Base-by-base conservation (phyloP, 2,888 invertebrate genomes). In the Stenotaenia linearis region DNA sequence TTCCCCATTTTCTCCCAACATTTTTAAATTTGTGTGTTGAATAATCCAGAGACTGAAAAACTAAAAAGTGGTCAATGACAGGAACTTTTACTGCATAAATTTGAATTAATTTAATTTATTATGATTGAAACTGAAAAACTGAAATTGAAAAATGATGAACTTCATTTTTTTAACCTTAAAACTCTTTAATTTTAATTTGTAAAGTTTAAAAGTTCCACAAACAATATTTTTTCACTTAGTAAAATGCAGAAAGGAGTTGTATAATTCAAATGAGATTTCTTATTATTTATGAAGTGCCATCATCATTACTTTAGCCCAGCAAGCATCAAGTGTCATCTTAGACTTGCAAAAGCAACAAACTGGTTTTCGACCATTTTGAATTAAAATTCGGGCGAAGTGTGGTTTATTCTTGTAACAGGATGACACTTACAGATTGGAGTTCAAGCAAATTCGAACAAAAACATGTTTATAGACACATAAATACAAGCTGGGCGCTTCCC, bases 271-370 rank as follows among this genome's bases (percentile, higher is more conserved):
- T 69, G 69, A 9, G 69, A 15, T 69, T 69, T n/a, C 25, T n/a
- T 12, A 15, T 69, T 28, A 69, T 69, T 69, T 69, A 69, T 69
- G 69, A 69, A 69, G 69, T 69, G 69, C 69, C 69, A 69, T 69
- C 69, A 69, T 28, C 69, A 69, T 69, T 69, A 69, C 69, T 69
- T 69, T 69, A 69, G 15, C 28, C 69, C 25, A 69, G 69, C 69
- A 25, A 28, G 69, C 69, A 69, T 69, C 69, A 69, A 23, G n/a
- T 69, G 69, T 69, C 69, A 69, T 69, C 69, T 69, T 69, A 25
- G 69, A 69, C 1, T 69, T 69, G 69, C 69, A 69, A 69, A 50
- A 25, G 69, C n/a, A 28, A 69, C 69, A 69, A 69, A 69, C 69
- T 28, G 69, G 69, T 69, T 69, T 69, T 28, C 28, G 10, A 69